These are phyloP conservation scores for Drosophila barbarae DNA, from an alignment of 2,888 invertebrate species.

Conservation along the genomic window DNA sequence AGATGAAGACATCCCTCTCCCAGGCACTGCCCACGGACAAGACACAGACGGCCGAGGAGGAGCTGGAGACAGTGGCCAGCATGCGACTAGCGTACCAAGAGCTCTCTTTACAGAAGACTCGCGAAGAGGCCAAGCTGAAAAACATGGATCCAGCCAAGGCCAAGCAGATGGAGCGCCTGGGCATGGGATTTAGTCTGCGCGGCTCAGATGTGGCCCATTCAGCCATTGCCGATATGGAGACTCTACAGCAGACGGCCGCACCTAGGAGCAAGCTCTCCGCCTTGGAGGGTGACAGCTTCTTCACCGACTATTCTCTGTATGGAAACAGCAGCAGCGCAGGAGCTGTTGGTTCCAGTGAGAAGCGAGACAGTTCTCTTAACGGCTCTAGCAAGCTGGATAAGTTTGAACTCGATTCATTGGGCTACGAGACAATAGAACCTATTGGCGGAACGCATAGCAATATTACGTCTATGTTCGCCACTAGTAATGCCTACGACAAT, in stretches of 20 bases:
- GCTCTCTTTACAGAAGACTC: constrained; percentile 84
- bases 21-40: constrained; percentile 67
- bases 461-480: constrained; percentile 78
- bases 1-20: constrained; percentile 81
- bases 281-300: constrained; percentile 72
- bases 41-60: constrained; percentile 82
- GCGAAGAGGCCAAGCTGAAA: constrained; percentile 87
- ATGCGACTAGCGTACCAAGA: constrained; percentile 89
- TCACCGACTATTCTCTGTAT: constrained; percentile 73
- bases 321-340: constrained; percentile 34
- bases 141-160: constrained; percentile 90
- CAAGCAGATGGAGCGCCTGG: constrained; percentile 93
- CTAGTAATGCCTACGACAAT: constrained; percentile 57
- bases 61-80: constrained; percentile 85
- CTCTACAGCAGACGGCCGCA: constrained; percentile 90
- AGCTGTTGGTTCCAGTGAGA: constrained; percentile 36
- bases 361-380: constrained; percentile 42
- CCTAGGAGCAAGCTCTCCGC: constrained; percentile 66
- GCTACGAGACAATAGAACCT: constrained; percentile 79
- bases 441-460: constrained; percentile 77
- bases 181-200: constrained; percentile 87
- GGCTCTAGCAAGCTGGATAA: constrained; percentile 71
- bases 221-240: constrained; percentile 93
- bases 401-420: constrained; percentile 77
- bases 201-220: constrained; percentile 88